Conservation (phyloP, 2,113 vertebrate genomes). For the Micronycteris hirsuta region DNA sequence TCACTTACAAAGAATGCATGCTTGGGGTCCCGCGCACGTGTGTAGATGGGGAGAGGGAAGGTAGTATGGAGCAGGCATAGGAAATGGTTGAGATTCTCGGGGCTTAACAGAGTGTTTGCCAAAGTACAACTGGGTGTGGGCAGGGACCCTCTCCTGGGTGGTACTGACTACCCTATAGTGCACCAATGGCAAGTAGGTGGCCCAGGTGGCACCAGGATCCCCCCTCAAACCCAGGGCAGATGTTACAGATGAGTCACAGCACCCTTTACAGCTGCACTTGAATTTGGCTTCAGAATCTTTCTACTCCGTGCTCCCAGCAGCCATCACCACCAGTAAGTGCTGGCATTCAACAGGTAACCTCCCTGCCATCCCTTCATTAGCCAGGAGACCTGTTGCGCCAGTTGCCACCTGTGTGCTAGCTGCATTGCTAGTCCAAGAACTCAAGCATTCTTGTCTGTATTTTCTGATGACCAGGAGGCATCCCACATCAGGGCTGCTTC, state of each 20-base stretch:
- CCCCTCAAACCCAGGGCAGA: neutral
- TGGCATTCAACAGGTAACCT: neutral
- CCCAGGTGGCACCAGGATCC: neutral
- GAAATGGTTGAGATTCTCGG: neutral
- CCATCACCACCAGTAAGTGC: neutral
- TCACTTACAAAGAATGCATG: neutral
- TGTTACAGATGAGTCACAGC: neutral
- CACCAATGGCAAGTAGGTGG: neutral
- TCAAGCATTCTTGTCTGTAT: neutral
- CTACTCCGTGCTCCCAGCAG: neutral
- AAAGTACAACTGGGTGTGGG: neutral
- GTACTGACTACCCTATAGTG: neutral
- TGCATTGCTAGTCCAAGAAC: neutral
- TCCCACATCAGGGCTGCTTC: conserved; percentile 30
- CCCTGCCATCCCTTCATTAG: neutral
- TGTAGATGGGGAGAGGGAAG: neutral
- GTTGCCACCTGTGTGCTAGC: neutral
- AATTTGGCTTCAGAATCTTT: neutral
- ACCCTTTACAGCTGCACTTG: neutral
- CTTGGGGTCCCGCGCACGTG: rapidly evolving
- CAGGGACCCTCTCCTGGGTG: neutral
- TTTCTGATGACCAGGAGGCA: neutral
- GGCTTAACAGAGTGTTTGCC: neutral
- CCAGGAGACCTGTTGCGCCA: conserved; percentile 7
- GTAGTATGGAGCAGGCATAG: neutral